These are phyloP conservation scores for Phyllostomus discolor DNA, from an alignment of 2,113 vertebrate species.

Conservation along the genomic window DNA sequence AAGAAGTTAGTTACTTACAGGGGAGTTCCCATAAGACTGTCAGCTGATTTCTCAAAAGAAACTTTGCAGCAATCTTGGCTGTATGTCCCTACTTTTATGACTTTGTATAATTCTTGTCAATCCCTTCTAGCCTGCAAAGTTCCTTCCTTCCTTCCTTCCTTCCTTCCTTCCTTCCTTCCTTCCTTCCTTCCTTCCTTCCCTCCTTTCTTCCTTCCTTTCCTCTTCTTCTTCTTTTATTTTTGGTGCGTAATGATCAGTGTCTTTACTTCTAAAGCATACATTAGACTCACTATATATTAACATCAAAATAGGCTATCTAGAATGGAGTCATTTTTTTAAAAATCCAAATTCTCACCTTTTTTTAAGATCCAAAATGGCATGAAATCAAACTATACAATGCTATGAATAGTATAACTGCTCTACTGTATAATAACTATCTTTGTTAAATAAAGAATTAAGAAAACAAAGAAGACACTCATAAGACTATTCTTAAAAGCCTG, in stretches of 20 bases:
- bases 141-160: too few relatives aligned
- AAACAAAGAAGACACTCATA: not conserved
- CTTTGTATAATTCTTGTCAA: too few relatives aligned
- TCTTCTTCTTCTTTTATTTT: not conserved
- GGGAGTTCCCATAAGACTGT: too few relatives aligned
- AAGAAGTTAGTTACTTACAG: too few relatives aligned
- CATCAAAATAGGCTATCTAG: constrained; percentile 74
- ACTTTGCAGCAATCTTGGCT: too few relatives aligned
- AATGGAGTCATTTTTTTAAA: constrained; percentile 73
- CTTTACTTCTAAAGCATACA: constrained; percentile 75
- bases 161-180: too few relatives aligned
- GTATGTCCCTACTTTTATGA: too few relatives aligned
- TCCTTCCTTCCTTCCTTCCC: too few relatives aligned
- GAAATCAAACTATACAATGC: constrained; percentile 78
- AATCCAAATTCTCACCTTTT: constrained; percentile 64
- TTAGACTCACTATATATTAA: constrained; percentile 70
- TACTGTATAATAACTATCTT: not conserved
- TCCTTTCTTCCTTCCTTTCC: too few relatives aligned
- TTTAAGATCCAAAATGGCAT: constrained; percentile 72
- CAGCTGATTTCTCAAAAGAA: too few relatives aligned
- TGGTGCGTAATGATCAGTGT: constrained; percentile 50
- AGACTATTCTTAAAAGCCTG: not conserved
- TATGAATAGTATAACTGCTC: constrained; percentile 77
- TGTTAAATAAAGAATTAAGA: not conserved
- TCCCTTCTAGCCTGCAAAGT: too few relatives aligned